phyloP scores from a whole-genome alignment of 2,888 invertebrate genomes.

The Rugalucina vietnamica region DNA sequence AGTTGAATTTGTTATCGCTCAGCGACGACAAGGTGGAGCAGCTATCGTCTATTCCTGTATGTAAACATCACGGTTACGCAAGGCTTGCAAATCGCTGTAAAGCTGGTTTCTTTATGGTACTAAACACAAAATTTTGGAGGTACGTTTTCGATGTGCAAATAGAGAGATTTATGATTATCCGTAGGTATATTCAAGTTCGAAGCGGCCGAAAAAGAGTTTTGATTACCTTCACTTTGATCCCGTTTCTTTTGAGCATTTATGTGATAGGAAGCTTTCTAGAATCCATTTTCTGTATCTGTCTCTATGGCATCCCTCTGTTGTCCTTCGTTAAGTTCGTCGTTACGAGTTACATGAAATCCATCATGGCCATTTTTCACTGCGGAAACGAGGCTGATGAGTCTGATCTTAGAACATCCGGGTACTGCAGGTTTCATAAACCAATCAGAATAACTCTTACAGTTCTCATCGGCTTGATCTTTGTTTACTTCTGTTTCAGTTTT shows the following conservation, averaged over 20 bases:
- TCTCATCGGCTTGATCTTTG: not conserved
- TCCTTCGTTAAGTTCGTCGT: not conserved
- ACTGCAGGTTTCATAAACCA: not conserved
- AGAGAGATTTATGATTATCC: not conserved
- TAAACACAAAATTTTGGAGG: slow-evolving; percentile 38
- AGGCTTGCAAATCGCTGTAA: not conserved
- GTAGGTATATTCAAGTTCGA: not conserved
- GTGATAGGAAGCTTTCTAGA: slow-evolving; percentile 5
- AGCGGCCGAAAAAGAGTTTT: not conserved
- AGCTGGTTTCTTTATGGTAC: slow-evolving; percentile 19
- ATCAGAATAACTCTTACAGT: not conserved
- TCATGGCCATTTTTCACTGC: not conserved
- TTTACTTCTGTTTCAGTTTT: slow-evolving; percentile 16
- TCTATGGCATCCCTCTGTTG: slow-evolving; percentile 28
- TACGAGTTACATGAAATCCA: not conserved
- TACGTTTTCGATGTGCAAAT: not conserved
- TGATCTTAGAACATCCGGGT: not conserved
- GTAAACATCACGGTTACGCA: slow-evolving; percentile 30
- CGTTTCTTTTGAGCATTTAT: slow-evolving; percentile 10
- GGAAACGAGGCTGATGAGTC: not conserved
- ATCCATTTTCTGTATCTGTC: slow-evolving; percentile 6
- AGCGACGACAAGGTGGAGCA: slow-evolving; percentile 22
- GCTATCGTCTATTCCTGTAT: slow-evolving; percentile 15
- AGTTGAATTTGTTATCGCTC: slow-evolving; percentile 21
- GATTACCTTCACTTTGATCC: not conserved